phyloP scores from a whole-genome alignment of 2,113 vertebrate genomes.

The Coptodon rendalli region DNA sequence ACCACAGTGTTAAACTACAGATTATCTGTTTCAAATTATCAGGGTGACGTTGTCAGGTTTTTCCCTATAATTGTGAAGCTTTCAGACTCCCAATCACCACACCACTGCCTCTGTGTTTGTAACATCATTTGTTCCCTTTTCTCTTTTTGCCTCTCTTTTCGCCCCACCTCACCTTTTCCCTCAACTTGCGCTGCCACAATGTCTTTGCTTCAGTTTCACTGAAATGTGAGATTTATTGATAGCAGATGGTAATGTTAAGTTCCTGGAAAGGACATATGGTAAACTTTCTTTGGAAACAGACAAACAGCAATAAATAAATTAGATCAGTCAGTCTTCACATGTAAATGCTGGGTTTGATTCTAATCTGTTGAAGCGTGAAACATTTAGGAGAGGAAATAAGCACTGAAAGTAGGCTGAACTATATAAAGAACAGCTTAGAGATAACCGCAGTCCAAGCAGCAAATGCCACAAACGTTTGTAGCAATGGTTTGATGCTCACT shows the following conservation, averaged over 20 bases:
- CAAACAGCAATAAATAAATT: neutral
- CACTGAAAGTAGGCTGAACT: neutral
- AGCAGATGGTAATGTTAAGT: too few relatives aligned
- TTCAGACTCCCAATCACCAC: neutral
- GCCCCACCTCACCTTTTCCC: too few relatives aligned
- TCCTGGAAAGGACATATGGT: too few relatives aligned
- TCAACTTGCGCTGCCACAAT: too few relatives aligned
- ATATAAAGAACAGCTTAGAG: neutral
- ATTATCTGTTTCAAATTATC: neutral
- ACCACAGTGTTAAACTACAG: neutral
- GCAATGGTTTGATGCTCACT: neutral
- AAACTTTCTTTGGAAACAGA: neutral
- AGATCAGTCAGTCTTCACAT: neutral
- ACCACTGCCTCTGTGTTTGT: neutral
- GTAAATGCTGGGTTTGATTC: neutral
- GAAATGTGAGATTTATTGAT: too few relatives aligned
- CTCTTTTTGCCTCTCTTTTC: too few relatives aligned
- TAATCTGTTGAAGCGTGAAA: neutral
- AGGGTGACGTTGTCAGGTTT: neutral
- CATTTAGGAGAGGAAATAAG: neutral
- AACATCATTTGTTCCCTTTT: neutral
- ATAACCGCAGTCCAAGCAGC: neutral
- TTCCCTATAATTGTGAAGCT: neutral
- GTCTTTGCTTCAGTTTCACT: too few relatives aligned
- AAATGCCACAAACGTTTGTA: neutral